Percentiles rank a stretch among this genome's conserved stretches.
Conservation (phyloP, 30 jellyfish, hydroid and myxozoan species). For the Rhopilema esculentum region DNA sequence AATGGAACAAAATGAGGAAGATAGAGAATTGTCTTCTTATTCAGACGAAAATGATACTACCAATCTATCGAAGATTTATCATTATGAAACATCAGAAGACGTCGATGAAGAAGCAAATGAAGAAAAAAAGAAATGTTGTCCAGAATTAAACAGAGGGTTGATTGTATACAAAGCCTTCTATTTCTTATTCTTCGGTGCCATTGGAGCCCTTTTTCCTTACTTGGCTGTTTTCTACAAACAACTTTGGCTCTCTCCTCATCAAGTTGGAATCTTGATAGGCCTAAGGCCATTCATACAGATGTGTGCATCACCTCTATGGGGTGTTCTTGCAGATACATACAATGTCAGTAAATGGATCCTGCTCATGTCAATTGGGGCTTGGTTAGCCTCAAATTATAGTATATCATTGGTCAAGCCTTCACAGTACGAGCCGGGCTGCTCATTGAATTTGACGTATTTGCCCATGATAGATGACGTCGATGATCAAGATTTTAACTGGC, state of each 20-base stretch:
- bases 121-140: conserved; percentile 41
- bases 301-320: conserved; percentile 99
- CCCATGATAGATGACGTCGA: conserved; percentile 64
- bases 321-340: conserved; percentile 94
- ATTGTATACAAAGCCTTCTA: conserved; percentile 82
- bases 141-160: conserved; percentile 62
- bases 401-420: conserved; percentile 83
- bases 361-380: conserved; percentile 89
- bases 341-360: conserved; percentile 82
- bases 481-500: conserved; percentile 65
- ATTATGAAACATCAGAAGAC: conserved; percentile 72
- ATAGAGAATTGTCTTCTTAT: conserved; percentile 13
- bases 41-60: conserved; percentile 51
- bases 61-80: conserved; percentile 36
- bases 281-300: conserved; percentile 96
- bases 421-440: conserved; percentile 81
- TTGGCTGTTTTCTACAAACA: conserved; percentile 96
- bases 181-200: conserved; percentile 94
- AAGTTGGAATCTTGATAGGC: conserved; percentile 96
- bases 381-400: conserved; percentile 95
- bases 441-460: conserved; percentile 57
- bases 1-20: conserved; percentile 5
- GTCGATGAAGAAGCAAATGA: conserved; percentile 22
- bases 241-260: conserved; percentile 94
- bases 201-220: conserved; percentile 95